Evolutionary conservation across 2,113 vertebrate species (phyloP).

Genomic region (Nestor notabilis): DNA sequence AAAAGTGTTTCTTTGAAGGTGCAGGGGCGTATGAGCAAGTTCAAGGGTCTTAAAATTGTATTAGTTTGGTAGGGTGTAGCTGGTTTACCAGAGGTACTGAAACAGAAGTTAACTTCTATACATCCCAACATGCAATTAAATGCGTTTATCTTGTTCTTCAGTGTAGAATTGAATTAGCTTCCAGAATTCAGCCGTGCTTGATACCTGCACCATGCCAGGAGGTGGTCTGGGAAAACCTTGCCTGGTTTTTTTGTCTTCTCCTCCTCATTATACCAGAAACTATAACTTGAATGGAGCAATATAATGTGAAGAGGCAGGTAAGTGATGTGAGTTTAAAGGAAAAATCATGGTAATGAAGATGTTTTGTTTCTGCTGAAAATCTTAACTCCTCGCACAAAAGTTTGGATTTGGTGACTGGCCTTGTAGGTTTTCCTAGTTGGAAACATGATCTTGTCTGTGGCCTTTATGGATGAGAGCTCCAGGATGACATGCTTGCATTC

Average conservation of each 20-base stretch:
- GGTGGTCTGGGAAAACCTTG: neutral
- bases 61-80: neutral
- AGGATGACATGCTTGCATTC: neutral
- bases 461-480: neutral
- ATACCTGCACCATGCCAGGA: neutral
- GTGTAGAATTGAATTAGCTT: neutral
- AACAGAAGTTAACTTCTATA: neutral
- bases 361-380: neutral
- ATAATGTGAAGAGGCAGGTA: neutral
- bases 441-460: conserved; percentile 15
- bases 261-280: neutral
- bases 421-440: neutral
- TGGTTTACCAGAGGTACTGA: neutral
- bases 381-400: neutral
- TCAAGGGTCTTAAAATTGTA: neutral
- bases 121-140: neutral
- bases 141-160: neutral
- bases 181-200: neutral
- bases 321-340: neutral
- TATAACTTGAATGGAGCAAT: neutral
- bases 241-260: neutral
- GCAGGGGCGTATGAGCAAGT: neutral
- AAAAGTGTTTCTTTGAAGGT: neutral
- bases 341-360: neutral
- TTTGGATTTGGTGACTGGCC: neutral